Evolutionary conservation across 2,797 vertebrate species (phyloP), one percentile per base, ranked within the genome.

Genomic region (Cynopterus sphinx): DNA sequence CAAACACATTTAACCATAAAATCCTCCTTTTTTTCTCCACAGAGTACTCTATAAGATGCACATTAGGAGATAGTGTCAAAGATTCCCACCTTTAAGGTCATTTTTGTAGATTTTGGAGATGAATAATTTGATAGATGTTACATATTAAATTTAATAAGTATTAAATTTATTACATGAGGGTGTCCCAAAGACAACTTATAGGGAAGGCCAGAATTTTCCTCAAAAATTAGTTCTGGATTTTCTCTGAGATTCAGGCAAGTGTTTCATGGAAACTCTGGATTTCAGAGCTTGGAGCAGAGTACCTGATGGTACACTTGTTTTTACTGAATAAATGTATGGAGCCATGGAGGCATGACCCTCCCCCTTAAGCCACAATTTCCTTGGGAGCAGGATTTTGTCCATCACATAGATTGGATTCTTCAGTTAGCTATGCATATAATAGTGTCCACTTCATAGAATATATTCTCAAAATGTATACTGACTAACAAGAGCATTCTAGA

Each of bases 61-160:
- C 1, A n/a, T 6, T 71, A 68, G n/a, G 31, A 81, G 33, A 91
- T 39, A 12, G 53, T 26, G 16, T 41, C 39, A 88, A 68, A 63
- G 49, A n/a, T 0, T 85, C 43, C 15, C 49, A 83, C 4, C 3
- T 53, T 87, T 74, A 61, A 68, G 67, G 28, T 73, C 22, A 65
- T 87, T 92, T 73, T 87, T 96, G 22, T 51, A 63, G 84, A 82
- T 11, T 5, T 2, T 83, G 31, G 83, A 87, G 49, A 51, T 88
- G 24, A 91, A 87, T 96, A 61, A 79, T 49, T 73, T 84, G n/a
- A 67, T 65, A 61, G 46, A 36, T 87, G 13, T 31, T 75, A 90
- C 22, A 65, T 59, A 71, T 73, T 86, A 84, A 59, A 49, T 49
- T 49, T 49, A 49, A 49, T 49, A 49, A 5, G 49, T 49, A 49